phyloP scores from a whole-genome alignment of 2,113 vertebrate species.

The Monarcha castaneiventris region DNA sequence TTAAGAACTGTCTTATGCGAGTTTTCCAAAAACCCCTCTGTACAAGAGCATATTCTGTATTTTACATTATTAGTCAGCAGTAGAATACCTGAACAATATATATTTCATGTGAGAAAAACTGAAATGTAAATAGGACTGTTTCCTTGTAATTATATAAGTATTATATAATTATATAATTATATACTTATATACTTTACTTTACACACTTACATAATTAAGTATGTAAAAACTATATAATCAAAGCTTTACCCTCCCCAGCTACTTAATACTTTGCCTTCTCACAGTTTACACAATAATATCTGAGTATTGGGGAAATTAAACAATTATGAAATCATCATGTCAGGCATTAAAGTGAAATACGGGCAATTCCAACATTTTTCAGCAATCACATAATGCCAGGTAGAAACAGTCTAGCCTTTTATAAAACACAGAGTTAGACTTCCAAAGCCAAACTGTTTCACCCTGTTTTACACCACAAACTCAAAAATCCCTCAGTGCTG shows the following conservation, averaged over 20 bases:
- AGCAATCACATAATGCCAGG: background rate
- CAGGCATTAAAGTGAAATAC: background rate
- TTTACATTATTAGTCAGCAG: background rate
- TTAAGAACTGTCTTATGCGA: background rate
- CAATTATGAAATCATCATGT: background rate
- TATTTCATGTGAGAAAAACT: background rate
- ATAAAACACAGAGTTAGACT: background rate
- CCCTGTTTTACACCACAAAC: background rate
- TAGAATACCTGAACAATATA: background rate
- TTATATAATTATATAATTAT: background rate
- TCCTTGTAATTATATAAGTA: background rate
- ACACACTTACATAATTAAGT: background rate
- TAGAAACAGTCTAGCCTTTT: background rate
- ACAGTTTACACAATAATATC: background rate
- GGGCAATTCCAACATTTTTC: background rate
- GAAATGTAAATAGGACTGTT: background rate
- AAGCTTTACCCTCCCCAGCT: background rate
- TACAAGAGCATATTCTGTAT: background rate
- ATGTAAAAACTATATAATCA: background rate
- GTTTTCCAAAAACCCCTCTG: background rate
- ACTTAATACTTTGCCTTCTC: background rate
- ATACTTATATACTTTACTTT: no score
- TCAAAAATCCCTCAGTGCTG: background rate
- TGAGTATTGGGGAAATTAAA: background rate
- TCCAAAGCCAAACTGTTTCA: background rate